Conservation (phyloP, 92 coral and sea anemone genomes). For the Nematostella vectensis region DNA sequence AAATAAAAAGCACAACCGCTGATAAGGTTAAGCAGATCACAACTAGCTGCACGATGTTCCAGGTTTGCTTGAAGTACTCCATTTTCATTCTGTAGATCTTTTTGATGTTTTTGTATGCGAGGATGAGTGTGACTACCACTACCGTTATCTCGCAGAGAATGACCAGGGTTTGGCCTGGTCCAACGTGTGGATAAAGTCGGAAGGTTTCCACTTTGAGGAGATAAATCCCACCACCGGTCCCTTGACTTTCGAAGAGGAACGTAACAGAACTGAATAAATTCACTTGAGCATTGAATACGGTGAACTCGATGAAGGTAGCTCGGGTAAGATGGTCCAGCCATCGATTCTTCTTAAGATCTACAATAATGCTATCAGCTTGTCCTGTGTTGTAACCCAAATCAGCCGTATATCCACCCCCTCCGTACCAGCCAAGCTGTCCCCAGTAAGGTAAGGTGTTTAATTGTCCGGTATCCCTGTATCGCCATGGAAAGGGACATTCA, state of each 20-base stretch:
- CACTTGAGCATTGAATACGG: conserved; percentile 22
- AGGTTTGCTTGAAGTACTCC: conserved; percentile 20
- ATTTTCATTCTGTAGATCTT: conserved; percentile 20
- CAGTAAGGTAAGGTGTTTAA: conserved; percentile 36
- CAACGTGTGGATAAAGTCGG: conserved; percentile 29
- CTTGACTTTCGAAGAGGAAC: conserved; percentile 22
- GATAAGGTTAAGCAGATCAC: conserved; percentile 21
- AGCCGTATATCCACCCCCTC: conserved; percentile 47
- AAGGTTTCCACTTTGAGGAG: conserved; percentile 26
- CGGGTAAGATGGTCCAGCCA: conserved; percentile 42
- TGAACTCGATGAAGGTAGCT: conserved; percentile 37
- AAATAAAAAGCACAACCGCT: conserved; percentile 22
- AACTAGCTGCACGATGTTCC: conserved; percentile 30
- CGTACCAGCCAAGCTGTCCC: conserved; percentile 28
- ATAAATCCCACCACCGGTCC: conserved; percentile 18
- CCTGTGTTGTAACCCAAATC: conserved; percentile 37
- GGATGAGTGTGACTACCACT: conserved; percentile 12
- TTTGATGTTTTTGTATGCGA: conserved; percentile 23
- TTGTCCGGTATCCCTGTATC: conserved; percentile 17
- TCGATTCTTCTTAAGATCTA: conserved; percentile 19
- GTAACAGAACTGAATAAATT: conserved; percentile 23
- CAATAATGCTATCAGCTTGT: conserved; percentile 22
- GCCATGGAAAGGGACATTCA: conserved; percentile 29
- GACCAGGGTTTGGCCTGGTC: conserved; percentile 10
- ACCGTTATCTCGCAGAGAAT: conserved; percentile 23